Base-by-base conservation (phyloP, 2,888 invertebrate genomes). In the Ephialtes manifestator region DNA sequence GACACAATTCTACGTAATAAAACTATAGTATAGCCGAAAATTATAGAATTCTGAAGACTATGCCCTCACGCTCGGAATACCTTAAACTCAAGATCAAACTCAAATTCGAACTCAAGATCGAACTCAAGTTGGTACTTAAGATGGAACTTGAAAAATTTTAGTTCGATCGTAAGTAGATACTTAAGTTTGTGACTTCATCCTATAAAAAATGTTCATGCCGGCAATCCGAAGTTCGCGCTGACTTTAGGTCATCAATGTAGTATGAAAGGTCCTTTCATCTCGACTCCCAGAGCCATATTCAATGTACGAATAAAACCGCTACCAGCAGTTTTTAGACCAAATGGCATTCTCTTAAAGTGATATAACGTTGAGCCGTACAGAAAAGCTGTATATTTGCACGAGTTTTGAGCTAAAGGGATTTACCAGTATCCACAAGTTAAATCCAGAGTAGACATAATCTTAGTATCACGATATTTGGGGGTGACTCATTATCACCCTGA, bases 201-300 rank as follows among this genome's bases (percentile, higher is more conserved):
- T n/a, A n/a, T n/a, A n/a, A n/a, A n/a, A n/a, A n/a, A n/a, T n/a
- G n/a, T n/a, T n/a, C n/a, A n/a, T n/a, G n/a, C n/a, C n/a, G n/a
- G n/a, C n/a, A n/a, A n/a, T n/a, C n/a, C n/a, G n/a, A n/a, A n/a
- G n/a, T n/a, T n/a, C n/a, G n/a, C n/a, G n/a, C n/a, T n/a, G n/a
- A n/a, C n/a, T n/a, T n/a, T n/a, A n/a, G n/a, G n/a, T 92, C 92
- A 80, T 92, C 91, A 20, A 92, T 86, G 71, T 92, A 91, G 70
- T 85, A 88, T 13, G 87, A 67, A 8, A 88, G 70, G 91, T 35
- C 18, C 70, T 7, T 18, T 48, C 4, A 78, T 55, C 7, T 70
- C 65, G 35, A 53, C 65, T 0, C 90, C 90, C 10, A 92, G 71
- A 15, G 87, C 82, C 24, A 78, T 51, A 76, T 83, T 86, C 48